Conservation (phyloP, 2,888 invertebrate genomes). For the Diplazon laetatorius region DNA sequence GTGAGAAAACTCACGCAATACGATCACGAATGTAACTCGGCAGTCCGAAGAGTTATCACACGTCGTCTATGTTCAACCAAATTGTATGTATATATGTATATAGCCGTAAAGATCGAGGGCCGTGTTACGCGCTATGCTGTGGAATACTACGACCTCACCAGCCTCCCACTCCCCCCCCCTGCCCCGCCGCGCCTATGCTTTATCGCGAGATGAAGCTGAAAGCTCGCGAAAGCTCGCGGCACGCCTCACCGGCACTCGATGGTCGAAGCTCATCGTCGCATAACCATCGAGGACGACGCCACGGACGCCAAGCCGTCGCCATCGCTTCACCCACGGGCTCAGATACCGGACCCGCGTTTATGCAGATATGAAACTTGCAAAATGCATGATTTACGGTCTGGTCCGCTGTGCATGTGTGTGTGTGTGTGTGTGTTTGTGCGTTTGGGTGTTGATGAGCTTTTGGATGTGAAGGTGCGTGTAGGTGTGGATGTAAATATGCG, state of each 20-base stretch:
- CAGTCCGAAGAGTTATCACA: conserved; percentile 36
- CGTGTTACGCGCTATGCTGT: conserved; percentile 42
- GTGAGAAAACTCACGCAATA: conserved; percentile 35
- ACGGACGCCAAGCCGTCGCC: conserved; percentile 8
- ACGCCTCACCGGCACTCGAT: conserved; percentile 44
- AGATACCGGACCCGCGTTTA: conserved; percentile 57
- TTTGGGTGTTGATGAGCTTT: too few species aligned
- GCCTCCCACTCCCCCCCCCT: conserved; percentile 3
- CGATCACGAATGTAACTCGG: conserved; percentile 23
- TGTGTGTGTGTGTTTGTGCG: background rate
- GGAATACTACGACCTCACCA: conserved; percentile 10
- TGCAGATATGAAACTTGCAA: conserved; percentile 61
- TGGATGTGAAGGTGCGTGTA: too few species aligned
- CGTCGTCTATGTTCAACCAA: conserved; percentile 61
- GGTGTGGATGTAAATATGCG: conserved; percentile 4
- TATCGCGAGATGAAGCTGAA: conserved; percentile 32
- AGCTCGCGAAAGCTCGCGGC: conserved; percentile 16
- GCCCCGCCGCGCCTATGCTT: background rate
- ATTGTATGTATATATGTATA: conserved; percentile 62
- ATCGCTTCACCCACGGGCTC: too few species aligned
- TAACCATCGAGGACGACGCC: conserved; percentile 43
- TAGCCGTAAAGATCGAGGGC: conserved; percentile 25
- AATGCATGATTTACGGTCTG: conserved; percentile 60
- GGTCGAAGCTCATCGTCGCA: conserved; percentile 47
- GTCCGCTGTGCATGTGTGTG: conserved; percentile 8